phyloP scores from a whole-genome alignment of 2,888 invertebrate species.

The Plagodis dolabraria region DNA sequence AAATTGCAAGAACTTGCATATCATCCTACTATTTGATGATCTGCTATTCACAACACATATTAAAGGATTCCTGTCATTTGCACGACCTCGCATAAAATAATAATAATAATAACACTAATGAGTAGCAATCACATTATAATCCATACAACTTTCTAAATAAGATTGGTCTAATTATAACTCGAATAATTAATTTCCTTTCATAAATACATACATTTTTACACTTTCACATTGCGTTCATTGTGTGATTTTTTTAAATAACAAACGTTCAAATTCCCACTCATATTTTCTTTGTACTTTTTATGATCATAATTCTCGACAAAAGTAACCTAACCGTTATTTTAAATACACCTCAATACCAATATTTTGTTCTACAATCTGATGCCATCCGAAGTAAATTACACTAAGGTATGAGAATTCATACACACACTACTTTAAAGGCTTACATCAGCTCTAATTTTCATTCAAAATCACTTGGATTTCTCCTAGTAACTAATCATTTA shows the following conservation, averaged over 20 bases:
- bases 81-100: slow-evolving; percentile 19
- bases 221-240: slow-evolving; percentile 54
- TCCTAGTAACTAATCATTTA: too few relatives aligned
- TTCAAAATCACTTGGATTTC: too few relatives aligned
- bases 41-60: neutral
- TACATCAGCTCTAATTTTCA: too few relatives aligned
- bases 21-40: neutral
- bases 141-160: slow-evolving; percentile 50
- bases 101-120: slow-evolving; percentile 45
- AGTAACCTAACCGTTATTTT: slow-evolving; percentile 70
- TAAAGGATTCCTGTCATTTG: too few relatives aligned
- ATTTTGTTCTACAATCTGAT: slow-evolving; percentile 72
- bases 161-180: slow-evolving; percentile 60
- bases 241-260: slow-evolving; percentile 55
- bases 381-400: slow-evolving; percentile 65
- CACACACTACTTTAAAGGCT: slow-evolving; percentile 49
- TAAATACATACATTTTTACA: slow-evolving; percentile 69
- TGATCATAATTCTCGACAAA: slow-evolving; percentile 66
- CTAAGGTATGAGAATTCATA: slow-evolving; percentile 69
- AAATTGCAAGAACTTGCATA: too few relatives aligned
- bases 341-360: slow-evolving; percentile 65
- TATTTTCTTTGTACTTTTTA: slow-evolving; percentile 76
- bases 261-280: slow-evolving; percentile 59
- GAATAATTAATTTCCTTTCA: slow-evolving; percentile 55
- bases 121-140: slow-evolving; percentile 69